A percentile compares a stretch with the other conserved stretches of the same genome.
These are phyloP conservation scores for Zeugodacus cucurbitae DNA, from an alignment of 1,140 invertebrate species.

Conservation along the genomic window DNA sequence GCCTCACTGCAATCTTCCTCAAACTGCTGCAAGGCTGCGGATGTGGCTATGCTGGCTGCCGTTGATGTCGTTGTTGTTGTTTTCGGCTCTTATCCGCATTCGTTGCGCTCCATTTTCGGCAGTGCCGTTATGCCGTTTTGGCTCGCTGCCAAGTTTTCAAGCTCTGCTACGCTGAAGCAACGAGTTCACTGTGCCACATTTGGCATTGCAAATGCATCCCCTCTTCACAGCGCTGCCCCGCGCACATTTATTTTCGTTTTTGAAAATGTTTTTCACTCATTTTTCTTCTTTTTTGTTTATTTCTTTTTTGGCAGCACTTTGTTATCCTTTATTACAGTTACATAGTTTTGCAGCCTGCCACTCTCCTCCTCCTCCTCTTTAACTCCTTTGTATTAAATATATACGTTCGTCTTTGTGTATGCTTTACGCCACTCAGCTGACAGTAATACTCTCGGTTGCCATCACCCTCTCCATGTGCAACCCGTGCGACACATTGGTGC, in stretches of 20 bases:
- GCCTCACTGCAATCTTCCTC: background rate
- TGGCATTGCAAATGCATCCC: background rate
- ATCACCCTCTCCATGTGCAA: background rate
- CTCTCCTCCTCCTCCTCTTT: no score
- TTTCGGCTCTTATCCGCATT: constrained; percentile 10
- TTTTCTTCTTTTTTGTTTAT: background rate
- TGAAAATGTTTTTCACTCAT: background rate
- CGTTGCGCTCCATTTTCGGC: constrained; percentile 15
- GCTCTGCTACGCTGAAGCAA: background rate
- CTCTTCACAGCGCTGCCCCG: background rate
- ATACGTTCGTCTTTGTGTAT: background rate
- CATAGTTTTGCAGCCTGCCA: constrained; percentile 1
- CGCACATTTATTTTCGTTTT: background rate
- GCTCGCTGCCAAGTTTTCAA: background rate
- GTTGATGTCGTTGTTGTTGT: background rate
- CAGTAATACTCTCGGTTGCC: constrained; percentile 1
- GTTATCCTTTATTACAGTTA: constrained; percentile 36
- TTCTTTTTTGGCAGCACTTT: background rate
- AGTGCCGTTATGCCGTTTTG: constrained; percentile 10
- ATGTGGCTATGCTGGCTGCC: background rate
- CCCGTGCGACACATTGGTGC: background rate
- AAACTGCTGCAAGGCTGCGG: background rate
- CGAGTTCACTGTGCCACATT: constrained; percentile 29
- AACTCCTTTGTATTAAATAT: no score
- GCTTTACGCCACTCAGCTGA: background rate